Percentiles rank a stretch among this genome's conserved stretches.
Evolutionary conservation across 1,140 invertebrate species (phyloP).

Genomic region (Ips nitidus): DNA sequence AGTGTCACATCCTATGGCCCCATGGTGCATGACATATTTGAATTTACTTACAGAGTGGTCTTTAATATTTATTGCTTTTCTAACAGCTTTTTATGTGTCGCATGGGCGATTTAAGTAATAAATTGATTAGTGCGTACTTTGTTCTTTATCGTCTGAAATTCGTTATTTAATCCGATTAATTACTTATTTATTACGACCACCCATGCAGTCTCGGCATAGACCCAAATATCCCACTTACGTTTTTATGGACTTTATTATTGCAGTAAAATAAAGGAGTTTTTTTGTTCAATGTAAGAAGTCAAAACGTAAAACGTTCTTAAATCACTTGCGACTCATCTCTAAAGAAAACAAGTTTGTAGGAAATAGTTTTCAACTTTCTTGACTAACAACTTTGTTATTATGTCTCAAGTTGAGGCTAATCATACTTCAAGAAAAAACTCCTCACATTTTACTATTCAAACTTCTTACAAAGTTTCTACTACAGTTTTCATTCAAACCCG

Average conservation of each 20-base stretch:
- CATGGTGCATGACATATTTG: not conserved
- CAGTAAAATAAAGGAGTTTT: no score
- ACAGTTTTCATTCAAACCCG: not conserved
- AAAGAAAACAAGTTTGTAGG: no score
- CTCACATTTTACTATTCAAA: not conserved
- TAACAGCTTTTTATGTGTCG: not conserved
- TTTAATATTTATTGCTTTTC: conserved; percentile 3
- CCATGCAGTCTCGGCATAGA: not conserved
- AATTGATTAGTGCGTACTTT: not conserved
- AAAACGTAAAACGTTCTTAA: no score
- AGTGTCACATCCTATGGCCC: not conserved
- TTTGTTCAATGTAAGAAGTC: no score
- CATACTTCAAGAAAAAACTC: not conserved
- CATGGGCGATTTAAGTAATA: not conserved
- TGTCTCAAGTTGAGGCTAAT: not conserved
- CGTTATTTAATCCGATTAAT: not conserved
- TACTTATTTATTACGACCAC: not conserved
- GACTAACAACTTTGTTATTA: not conserved
- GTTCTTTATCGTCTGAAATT: not conserved
- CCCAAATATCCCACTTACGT: not conserved
- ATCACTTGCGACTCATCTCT: no score
- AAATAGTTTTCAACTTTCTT: no score
- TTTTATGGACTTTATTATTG: not conserved
- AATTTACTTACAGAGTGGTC: not conserved
- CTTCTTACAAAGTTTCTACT: not conserved